phyloP scores from a whole-genome alignment of 2,113 vertebrate genomes.

The Pica pica region DNA sequence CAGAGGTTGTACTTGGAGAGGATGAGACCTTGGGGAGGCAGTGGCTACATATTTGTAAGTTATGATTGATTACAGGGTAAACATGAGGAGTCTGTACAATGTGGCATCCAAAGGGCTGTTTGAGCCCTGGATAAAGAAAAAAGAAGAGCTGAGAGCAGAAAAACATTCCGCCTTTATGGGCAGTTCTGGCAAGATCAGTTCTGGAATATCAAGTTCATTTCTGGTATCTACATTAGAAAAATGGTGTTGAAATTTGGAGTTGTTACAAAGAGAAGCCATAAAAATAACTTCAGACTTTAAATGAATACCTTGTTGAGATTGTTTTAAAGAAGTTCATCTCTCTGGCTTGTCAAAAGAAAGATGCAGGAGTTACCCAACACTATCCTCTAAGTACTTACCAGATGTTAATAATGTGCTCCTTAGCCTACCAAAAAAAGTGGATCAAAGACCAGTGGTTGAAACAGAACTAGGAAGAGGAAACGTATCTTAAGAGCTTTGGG shows the following conservation, averaged over 20 bases:
- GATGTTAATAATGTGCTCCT: neutral
- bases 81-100: neutral
- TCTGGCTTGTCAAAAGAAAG: neutral
- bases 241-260: neutral
- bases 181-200: neutral
- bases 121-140: constrained; percentile 19
- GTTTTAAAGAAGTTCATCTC: neutral
- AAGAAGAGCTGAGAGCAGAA: neutral
- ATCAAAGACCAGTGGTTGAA: neutral
- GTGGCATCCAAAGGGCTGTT: neutral
- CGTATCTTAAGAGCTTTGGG: neutral
- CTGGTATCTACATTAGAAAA: constrained; percentile 41
- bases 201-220: constrained; percentile 24
- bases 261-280: neutral
- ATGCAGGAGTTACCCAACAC: neutral
- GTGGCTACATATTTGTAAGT: neutral
- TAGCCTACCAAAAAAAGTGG: neutral
- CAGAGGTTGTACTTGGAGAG: neutral
- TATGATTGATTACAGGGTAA: constrained; percentile 28
- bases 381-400: neutral
- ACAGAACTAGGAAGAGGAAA: neutral
- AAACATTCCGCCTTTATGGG: neutral
- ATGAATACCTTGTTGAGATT: neutral
- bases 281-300: neutral
- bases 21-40: constrained; percentile 3